Conservation (phyloP, 2,888 invertebrate genomes). For the Hypselothyrea guttata region DNA sequence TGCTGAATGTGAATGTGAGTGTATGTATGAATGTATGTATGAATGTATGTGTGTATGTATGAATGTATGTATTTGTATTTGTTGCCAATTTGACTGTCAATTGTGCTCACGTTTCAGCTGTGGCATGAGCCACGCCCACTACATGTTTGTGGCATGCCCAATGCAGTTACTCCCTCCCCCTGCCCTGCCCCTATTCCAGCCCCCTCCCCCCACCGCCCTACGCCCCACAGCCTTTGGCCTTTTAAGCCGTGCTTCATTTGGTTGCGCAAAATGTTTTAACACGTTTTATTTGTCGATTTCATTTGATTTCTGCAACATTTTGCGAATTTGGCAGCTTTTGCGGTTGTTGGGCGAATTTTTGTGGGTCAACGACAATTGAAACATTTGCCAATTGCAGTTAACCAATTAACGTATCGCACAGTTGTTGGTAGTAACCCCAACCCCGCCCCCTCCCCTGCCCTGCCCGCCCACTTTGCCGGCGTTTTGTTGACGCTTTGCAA, state of each 20-base stretch:
- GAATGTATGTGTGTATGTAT: no score
- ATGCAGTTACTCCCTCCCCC: neutral
- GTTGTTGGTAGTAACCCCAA: no score
- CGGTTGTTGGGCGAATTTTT: conserved; percentile 24
- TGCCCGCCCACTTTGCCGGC: no score
- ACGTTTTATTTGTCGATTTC: conserved; percentile 45
- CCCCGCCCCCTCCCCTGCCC: neutral
- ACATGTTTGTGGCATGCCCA: neutral
- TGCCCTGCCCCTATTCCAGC: neutral
- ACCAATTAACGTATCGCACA: conserved; percentile 54
- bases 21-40: neutral
- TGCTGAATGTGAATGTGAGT: neutral
- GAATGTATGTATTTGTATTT: conserved; percentile 10
- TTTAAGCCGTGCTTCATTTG: neutral
- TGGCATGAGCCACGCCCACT: conserved; percentile 36
- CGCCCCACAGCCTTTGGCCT: neutral
- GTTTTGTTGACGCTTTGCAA: neutral
- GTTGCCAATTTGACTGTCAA: conserved; percentile 48
- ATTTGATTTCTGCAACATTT: conserved; percentile 19
- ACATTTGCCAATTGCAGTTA: conserved; percentile 67
- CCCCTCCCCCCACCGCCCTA: neutral
- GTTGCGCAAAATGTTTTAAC: conserved; percentile 56
- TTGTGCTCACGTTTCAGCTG: conserved; percentile 58
- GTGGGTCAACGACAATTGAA: conserved; percentile 65
- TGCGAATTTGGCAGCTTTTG: conserved; percentile 23